Percentiles rank a stretch among this genome's conserved stretches.
Evolutionary conservation across 2,888 invertebrate genomes (phyloP).

Genomic region (Epinotia bilunana): DNA sequence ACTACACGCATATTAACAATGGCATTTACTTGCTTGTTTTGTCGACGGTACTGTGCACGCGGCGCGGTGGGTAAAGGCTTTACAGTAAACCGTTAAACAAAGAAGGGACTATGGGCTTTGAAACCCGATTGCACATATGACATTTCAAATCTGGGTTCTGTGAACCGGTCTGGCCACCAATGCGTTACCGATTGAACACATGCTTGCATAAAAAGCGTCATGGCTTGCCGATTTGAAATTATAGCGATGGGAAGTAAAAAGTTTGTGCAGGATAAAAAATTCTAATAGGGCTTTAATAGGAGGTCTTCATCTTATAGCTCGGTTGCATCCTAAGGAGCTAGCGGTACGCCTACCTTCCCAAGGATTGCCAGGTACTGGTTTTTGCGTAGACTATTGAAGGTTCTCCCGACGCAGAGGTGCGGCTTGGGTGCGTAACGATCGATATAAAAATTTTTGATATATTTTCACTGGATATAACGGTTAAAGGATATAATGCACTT

Average conservation of each 20-base stretch:
- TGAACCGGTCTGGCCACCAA: constrained; percentile 43
- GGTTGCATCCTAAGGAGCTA: not conserved
- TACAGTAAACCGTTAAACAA: constrained; percentile 28
- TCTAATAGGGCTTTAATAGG: not conserved
- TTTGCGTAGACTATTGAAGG: too few species aligned
- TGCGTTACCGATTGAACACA: constrained; percentile 39
- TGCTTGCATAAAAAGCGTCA: constrained; percentile 41
- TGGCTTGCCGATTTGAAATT: constrained; percentile 37
- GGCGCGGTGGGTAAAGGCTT: constrained; percentile 63
- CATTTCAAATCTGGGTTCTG: not conserved
- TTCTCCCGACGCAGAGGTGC: too few species aligned
- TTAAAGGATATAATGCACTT: too few species aligned
- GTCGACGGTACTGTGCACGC: constrained; percentile 60
- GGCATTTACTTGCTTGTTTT: constrained; percentile 45
- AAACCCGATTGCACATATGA: not conserved
- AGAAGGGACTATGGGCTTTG: not conserved
- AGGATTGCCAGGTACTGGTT: too few species aligned
- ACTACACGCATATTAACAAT: constrained; percentile 29
- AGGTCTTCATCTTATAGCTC: not conserved
- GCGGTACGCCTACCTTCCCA: not conserved
- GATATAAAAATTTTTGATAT: too few species aligned
- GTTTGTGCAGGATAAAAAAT: constrained; percentile 11
- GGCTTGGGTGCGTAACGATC: too few species aligned
- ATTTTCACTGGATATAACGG: too few species aligned
- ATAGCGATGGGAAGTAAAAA: constrained; percentile 24